Conservation (phyloP, 1,140 invertebrate genomes). For the Calliopsis andreniformis region DNA sequence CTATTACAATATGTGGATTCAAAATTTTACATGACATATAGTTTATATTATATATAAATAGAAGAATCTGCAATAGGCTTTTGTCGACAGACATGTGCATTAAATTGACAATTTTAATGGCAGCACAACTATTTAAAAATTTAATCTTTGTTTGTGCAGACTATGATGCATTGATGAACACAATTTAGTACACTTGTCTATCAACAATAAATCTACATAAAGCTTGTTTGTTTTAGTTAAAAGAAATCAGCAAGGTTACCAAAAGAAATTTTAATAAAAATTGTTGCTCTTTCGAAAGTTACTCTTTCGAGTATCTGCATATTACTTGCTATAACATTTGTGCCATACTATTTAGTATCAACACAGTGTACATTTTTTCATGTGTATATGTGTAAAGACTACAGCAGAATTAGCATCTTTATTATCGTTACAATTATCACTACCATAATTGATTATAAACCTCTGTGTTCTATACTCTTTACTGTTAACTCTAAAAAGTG, state of each 20-base stretch:
- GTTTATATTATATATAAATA: slow-evolving; percentile 54
- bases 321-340: slow-evolving; percentile 3
- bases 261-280: background rate
- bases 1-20: slow-evolving; percentile 70
- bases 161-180: slow-evolving; percentile 1
- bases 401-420: slow-evolving; percentile 52
- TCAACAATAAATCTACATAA: slow-evolving; percentile 40
- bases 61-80: slow-evolving; percentile 41
- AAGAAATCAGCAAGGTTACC: slow-evolving; percentile 10
- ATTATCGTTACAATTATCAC: slow-evolving; percentile 51
- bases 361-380: slow-evolving; percentile 38
- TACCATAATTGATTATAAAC: slow-evolving; percentile 54
- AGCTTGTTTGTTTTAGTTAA: slow-evolving; percentile 17
- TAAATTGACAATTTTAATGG: slow-evolving; percentile 27
- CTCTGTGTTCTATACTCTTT: slow-evolving; percentile 56
- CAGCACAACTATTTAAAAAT: slow-evolving; percentile 2
- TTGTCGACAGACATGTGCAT: slow-evolving; percentile 30
- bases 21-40: slow-evolving; percentile 70
- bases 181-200: slow-evolving; percentile 45
- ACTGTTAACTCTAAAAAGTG: slow-evolving; percentile 56
- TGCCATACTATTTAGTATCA: slow-evolving; percentile 18
- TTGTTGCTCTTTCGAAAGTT: background rate
- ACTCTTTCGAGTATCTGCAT: slow-evolving; percentile 11
- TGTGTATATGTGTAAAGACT: slow-evolving; percentile 44
- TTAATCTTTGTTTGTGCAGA: slow-evolving; percentile 15